Base-by-base conservation (phyloP, 2,888 invertebrate species). In the Lobophora halterata region DNA sequence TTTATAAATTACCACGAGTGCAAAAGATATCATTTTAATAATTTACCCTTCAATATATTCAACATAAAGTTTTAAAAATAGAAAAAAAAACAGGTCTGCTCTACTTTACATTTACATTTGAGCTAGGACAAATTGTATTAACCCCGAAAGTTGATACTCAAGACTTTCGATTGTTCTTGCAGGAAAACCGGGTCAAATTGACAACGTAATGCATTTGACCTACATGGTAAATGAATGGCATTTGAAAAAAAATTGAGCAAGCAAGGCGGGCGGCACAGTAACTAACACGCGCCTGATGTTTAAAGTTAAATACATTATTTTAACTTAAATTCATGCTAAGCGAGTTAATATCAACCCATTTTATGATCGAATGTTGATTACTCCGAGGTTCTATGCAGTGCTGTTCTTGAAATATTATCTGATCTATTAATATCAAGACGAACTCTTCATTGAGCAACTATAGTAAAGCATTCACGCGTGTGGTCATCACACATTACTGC, bases 201-300 rank as follows among this genome's bases (percentile, higher is more conserved):
- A 76, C 77, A 77, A 72, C 68, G 73, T 75, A 78, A 78, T 77
- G 72, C 73, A 79, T 80, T 79, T 78, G 80, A 80, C 79, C 80
- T 69, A 81, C 76, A 77, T 78, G 71, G 61, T 58, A 65, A 71
- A 66, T 65, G 61, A 73, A 64, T 62, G 62, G 64, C 65, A 69
- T 75, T 73, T 66, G 65, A 71, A 77, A 78, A 32, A 68, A 74
- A 71, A 65, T 63, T 68, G 57, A 55, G 63, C 63, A 57, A 55
- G 63, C 63, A 65, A 70, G 63, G 65, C 47, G 34, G 39, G n/a
- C n/a, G n/a, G n/a, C n/a, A n/a, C n/a, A n/a, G n/a, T n/a, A n/a
- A n/a, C n/a, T n/a, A n/a, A n/a, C 35, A 45, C 52, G 40, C 39
- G 39, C 31, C 34, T 25, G 16, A 33, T 30, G 35, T 34, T 40